Base-by-base conservation (phyloP, 2,888 invertebrate species). In the Tribolium freemani region DNA sequence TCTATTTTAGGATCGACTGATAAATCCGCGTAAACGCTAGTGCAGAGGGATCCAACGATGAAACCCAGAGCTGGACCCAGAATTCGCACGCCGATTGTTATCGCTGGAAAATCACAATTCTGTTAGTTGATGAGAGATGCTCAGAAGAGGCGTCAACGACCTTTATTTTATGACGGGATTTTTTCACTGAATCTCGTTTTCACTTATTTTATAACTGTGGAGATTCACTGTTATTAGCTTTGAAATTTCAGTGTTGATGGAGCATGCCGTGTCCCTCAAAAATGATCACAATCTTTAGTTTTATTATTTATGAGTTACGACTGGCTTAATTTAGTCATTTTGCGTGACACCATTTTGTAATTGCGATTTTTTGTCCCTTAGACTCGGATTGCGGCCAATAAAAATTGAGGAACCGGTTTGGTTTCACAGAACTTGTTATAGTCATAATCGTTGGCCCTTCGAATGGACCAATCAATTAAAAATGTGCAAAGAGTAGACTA, bases 41-140 rank as follows among this genome's bases (percentile, higher is more conserved):
- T 96, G 86, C 96, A 96, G 45, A 96, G 88, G 2, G 96, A 96
- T 30, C 96, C 96, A 26, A 97, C 90, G 69, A 96, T 93, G 84
- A 96, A 97, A 2, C 97, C 96, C 26, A 95, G 89, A 0, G 96
- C 96, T 0, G 97, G 97, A 0, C 97, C 97, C 70, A 97, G 90
- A 73, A 97, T 96, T 75, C 96, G 89, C 63, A 96, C 95, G 63
- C 96, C 96, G 81, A 96, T 96, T 21, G 96, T 96, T 77, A 96
- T 96, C 11, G 96, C 96, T 94, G 88, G 26, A 71, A 71, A 26
- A 44, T 38, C 26, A 63, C n/a, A 45, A 45, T 45, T 45, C n/a
- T 45, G n/a, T 48, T 48, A 48, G 16, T 48, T 50, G 16, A 11
- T 48, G 10, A 13, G 16, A 8, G 13, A 48, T 48, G 10, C 8